These are phyloP conservation scores for Phaonia tiefii DNA, from an alignment of 2,888 invertebrate genomes.

Conservation along the genomic window DNA sequence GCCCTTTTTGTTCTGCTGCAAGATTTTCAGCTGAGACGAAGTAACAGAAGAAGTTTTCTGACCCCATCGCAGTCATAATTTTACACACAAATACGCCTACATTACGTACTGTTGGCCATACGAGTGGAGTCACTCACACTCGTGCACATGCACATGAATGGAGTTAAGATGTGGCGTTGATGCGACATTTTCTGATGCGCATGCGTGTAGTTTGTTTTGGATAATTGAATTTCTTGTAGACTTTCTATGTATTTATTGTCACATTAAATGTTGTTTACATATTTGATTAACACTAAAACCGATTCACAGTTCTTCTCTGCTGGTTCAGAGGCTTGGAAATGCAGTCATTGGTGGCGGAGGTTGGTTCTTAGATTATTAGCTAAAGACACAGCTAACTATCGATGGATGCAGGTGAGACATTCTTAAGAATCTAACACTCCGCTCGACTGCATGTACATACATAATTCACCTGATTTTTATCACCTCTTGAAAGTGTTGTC, in stretches of 20 bases:
- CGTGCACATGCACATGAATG: not conserved
- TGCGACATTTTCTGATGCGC: constrained; percentile 12
- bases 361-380: not conserved
- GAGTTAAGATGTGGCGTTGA: not conserved
- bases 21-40: not conserved
- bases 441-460: not conserved
- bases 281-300: constrained; percentile 65
- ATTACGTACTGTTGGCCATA: not conserved
- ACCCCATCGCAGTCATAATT: constrained; percentile 39
- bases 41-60: constrained; percentile 56
- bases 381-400: not conserved
- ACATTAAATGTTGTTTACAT: constrained; percentile 64
- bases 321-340: too few species aligned
- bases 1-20: constrained; percentile 34
- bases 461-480: constrained; percentile 33
- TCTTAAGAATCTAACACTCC: constrained; percentile 6
- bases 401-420: constrained; percentile 24
- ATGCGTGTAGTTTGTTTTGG: constrained; percentile 27
- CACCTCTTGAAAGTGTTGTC: not conserved
- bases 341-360: not conserved
- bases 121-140: not conserved
- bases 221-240: constrained; percentile 43
- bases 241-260: constrained; percentile 49
- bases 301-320: constrained; percentile 39
- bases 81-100: constrained; percentile 24